Base-by-base conservation (phyloP, 2,888 invertebrate genomes). In the Augochlorella aurata region DNA sequence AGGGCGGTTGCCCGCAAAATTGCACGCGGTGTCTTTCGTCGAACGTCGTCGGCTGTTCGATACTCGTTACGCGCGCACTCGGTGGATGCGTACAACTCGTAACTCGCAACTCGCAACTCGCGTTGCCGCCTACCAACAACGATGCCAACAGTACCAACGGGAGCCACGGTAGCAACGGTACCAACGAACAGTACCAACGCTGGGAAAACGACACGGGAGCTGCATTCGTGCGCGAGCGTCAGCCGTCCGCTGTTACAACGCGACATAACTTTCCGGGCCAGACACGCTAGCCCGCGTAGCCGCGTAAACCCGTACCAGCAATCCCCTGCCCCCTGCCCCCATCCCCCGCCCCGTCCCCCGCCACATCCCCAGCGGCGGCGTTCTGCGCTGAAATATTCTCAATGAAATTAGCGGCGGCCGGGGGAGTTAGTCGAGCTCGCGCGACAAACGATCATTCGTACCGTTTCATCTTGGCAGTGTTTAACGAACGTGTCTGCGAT, bases 211-310 rank as follows among this genome's bases (percentile, higher is more conserved):
- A 86, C 84, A 83, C 83, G 83, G 81, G 82, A 83, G 83, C 85
- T 81, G 79, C 79, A 81, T 89, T 90, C 88, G 87, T 86, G 79
- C 76, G 82, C 68, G 68, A 77, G 76, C 52, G 77, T 84, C 76
- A 80, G 47, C 79, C 75, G 45, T 71, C 68, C 79, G 75, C 79
- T 73, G 85, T 83, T 87, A 83, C 88, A 87, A 79, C 75, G 83
- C 84, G 83, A 85, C 87, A 89, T 89, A 89, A 90, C 89, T 89
- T 90, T 89, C 87, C 83, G 80, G 80, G 77, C 82, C 77, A 68
- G 81, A 75, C 52, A 73, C 76, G 24, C 74, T 72, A 38, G 78
- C 69, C 72, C 72, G 63, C 50, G 50, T 50, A 50, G 18, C 50
- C 50, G 24, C 58, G 58, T 58, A 58, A 75, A 70, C 71, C 61